A percentile compares a stretch with the other conserved stretches of the same genome.
These are phyloP conservation scores for Sinocyclocheilus anshuiensis DNA, from an alignment of 2,113 vertebrate genomes.

Conservation along the genomic window DNA sequence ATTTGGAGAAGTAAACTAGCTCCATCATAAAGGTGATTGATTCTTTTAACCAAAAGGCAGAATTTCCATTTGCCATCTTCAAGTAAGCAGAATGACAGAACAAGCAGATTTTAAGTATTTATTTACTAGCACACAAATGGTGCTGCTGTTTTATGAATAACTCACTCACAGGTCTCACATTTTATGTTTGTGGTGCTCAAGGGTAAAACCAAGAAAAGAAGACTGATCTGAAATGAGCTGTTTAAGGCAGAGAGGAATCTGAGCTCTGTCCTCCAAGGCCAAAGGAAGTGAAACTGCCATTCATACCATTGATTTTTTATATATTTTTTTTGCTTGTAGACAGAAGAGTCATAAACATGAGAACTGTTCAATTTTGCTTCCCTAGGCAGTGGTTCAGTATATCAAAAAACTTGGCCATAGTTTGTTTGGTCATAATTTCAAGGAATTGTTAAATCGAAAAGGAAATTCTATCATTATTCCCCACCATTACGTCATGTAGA, in stretches of 20 bases:
- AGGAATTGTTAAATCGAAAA: background rate
- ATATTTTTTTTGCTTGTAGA: background rate
- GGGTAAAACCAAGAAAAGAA: constrained; percentile 7
- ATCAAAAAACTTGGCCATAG: background rate
- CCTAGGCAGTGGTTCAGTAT: background rate
- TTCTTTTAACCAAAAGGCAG: constrained; percentile 2
- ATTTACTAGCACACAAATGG: too few relatives aligned
- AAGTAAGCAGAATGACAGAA: too few relatives aligned
- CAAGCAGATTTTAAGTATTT: too few relatives aligned
- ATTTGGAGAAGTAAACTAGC: background rate
- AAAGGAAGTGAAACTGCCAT: constrained; percentile 32
- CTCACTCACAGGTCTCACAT: background rate
- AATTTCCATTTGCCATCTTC: background rate
- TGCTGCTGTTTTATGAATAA: background rate
- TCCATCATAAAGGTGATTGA: background rate
- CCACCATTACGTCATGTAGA: too few relatives aligned
- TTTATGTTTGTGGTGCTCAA: constrained; percentile 26
- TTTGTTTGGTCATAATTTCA: background rate
- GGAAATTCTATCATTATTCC: background rate
- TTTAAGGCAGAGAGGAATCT: constrained; percentile 12
- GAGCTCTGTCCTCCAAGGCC: constrained; percentile 26
- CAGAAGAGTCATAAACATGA: background rate
- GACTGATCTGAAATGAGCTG: background rate
- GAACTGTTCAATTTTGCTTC: background rate
- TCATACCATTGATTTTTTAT: constrained; percentile 12